Evolutionary conservation across 2,888 invertebrate genomes (phyloP).

Genomic region (Callosobruchus maculatus): DNA sequence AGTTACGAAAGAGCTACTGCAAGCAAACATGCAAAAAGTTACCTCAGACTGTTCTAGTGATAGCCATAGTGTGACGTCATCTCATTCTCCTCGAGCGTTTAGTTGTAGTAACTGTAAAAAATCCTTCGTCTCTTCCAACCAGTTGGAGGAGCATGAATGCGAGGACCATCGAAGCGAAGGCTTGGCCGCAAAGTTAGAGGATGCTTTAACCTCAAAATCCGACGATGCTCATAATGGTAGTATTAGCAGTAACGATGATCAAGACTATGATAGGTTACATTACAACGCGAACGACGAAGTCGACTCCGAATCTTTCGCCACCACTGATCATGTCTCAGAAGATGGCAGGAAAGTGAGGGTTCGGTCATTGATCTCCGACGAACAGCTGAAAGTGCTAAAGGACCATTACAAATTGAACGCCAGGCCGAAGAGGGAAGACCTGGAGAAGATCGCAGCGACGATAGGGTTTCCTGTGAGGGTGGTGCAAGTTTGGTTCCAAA

Average conservation of each 20-base stretch:
- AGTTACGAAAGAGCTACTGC: conserved; percentile 70
- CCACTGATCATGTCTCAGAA: conserved; percentile 48
- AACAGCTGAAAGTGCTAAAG: conserved; percentile 85
- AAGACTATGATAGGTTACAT: conserved; percentile 36
- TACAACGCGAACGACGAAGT: conserved; percentile 54
- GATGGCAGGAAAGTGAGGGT: conserved; percentile 81
- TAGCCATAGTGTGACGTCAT: conserved; percentile 43
- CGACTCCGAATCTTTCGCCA: conserved; percentile 53
- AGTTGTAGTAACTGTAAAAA: conserved; percentile 60
- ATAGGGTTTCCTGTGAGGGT: conserved; percentile 74
- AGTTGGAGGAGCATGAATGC: conserved; percentile 71
- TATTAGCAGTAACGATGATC: conserved; percentile 50
- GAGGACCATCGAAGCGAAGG: conserved; percentile 66
- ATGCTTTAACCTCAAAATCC: conserved; percentile 56
- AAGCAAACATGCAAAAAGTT: conserved; percentile 65
- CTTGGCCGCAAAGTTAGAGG: conserved; percentile 73
- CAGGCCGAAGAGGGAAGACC: conserved; percentile 90
- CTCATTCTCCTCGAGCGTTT: conserved; percentile 41
- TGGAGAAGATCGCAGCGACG: conserved; percentile 80
- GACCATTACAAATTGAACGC: conserved; percentile 88
- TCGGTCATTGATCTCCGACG: conserved; percentile 90
- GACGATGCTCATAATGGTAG: conserved; percentile 53
- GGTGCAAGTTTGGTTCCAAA: conserved; percentile 96
- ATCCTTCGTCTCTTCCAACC: conserved; percentile 57
- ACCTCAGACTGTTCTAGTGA: conserved; percentile 56